Conservation (phyloP, 2,113 vertebrate genomes). For the Microcebus lehilahytsara region DNA sequence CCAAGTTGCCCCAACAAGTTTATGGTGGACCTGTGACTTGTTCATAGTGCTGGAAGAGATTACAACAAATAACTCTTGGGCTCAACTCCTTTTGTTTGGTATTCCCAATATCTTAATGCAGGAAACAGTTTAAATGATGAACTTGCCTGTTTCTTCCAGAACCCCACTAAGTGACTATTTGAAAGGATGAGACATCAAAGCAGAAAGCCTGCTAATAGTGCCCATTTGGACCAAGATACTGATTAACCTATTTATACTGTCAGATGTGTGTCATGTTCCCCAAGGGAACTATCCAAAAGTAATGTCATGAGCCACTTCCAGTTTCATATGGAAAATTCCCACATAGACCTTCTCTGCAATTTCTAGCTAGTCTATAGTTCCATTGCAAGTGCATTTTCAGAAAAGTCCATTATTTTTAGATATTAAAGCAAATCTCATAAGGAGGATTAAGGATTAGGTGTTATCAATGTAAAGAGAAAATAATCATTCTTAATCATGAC, state of each 20-base stretch:
- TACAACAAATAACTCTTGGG: too few species aligned
- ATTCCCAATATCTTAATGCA: background rate
- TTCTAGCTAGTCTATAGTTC: background rate
- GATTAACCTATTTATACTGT: background rate
- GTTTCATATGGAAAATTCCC: background rate
- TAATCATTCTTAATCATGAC: constrained; percentile 66
- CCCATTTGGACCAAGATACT: background rate
- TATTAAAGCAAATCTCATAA: constrained; percentile 58
- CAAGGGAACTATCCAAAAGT: background rate
- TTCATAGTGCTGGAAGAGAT: background rate
- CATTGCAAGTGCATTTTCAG: background rate
- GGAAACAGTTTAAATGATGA: background rate
- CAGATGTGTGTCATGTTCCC: background rate
- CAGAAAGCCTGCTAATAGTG: background rate
- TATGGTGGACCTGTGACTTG: background rate
- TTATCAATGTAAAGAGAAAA: constrained; percentile 64
- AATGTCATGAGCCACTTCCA: background rate
- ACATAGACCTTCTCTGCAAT: background rate
- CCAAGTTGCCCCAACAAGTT: background rate
- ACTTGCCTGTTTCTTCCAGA: background rate
- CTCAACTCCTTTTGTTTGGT: background rate
- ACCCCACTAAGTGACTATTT: background rate
- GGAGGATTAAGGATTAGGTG: constrained; percentile 60
- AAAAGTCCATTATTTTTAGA: constrained; percentile 53
- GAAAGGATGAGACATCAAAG: background rate